Evolutionary conservation across 1,140 invertebrate genomes (phyloP), one percentile per base, ranked within the genome.

Genomic region (Centruroides sculpturatus): DNA sequence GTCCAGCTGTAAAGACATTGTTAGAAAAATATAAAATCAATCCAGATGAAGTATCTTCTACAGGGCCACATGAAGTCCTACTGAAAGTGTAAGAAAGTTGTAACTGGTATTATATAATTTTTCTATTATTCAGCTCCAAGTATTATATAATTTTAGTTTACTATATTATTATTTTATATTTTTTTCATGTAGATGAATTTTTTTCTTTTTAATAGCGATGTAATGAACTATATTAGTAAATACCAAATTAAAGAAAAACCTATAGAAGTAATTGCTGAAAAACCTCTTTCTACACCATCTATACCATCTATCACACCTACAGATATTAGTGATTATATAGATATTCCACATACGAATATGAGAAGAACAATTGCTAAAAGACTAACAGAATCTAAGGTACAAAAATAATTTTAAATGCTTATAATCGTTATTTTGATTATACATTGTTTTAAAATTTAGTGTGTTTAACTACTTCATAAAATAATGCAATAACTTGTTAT

Each of bases 1-100:
- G 83, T 47, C 82, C 84, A 55, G 82, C 83, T 48, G 83, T 83
- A 3, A 77, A 78, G 57, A 73, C 77, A 65, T 68, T 85, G 11
- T 65, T 85, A 11, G 73, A 82, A 64, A 77, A 81, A 66, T 85
- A 83, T 71, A 76, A 75, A 6, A 66, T 85, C 7, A 72, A 73
- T 61, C 68, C 76, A 23, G 70, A 65, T 5, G 67, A 76, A 34
- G 70, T 85, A 4, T 72, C 75, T 59, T 74, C 76, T 11, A 78
- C 80, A 56, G 84, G 84, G 5, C 79, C 79, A 36, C 71, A 77
- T 50, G 80, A 80, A 65, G 75, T 75, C 59, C 65, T 85, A 5
- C 66, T 84, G 7, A 86, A 86, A 74, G 76, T 41, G 41, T 41
- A 41, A 41, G 41, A 41, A 41, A 41, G 8, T 41, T 41, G 8